Evolutionary conservation across 2,888 invertebrate genomes (phyloP), one percentile per base, ranked within the genome.

Genomic region (Sesia bembeciformis): DNA sequence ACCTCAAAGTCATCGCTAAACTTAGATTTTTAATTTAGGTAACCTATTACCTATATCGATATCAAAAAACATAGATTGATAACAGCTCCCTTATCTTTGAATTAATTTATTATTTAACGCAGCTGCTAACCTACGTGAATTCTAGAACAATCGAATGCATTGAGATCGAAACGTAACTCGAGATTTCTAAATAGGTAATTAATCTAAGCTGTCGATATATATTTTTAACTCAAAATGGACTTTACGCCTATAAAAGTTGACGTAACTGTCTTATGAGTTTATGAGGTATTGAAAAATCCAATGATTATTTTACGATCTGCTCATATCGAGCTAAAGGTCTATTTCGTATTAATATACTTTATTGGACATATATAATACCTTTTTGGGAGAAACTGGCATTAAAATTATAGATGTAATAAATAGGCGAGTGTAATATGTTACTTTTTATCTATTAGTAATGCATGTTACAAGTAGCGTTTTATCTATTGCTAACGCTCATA

Each of bases 111-210:
- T 42, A 42, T 42, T 8, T 50, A 50, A 39, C 50, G 4, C 60
- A 60, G 63, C 60, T 60, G 58, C n/a, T 8, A 59, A 55, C 40
- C 54, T 56, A 52, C 40, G 46, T 57, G 58, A 52, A 62, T 67
- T 70, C 66, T 68, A 67, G 70, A 70, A 70, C 68, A 70, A 70
- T 65, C 57, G 43, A 65, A 70, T 65, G 68, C 57, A 68, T 55
- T 53, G 57, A 62, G 66, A 60, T 60, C 63, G 62, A 58, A 61
- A 58, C 57, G 53, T 56, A 57, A 46, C 23, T 46, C 46, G 23
- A 46, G 46, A 46, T 8, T 46, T 8, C 46, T 46, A 46, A 46
- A 46, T 23, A 23, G 23, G 23, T 23, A 46, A 46, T 46, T 46
- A 46, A 46, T 46, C 23, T 46, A 46, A 46, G 23, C 46, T 46